Conservation (phyloP, 2,888 invertebrate genomes). For the Altica lythri region DNA sequence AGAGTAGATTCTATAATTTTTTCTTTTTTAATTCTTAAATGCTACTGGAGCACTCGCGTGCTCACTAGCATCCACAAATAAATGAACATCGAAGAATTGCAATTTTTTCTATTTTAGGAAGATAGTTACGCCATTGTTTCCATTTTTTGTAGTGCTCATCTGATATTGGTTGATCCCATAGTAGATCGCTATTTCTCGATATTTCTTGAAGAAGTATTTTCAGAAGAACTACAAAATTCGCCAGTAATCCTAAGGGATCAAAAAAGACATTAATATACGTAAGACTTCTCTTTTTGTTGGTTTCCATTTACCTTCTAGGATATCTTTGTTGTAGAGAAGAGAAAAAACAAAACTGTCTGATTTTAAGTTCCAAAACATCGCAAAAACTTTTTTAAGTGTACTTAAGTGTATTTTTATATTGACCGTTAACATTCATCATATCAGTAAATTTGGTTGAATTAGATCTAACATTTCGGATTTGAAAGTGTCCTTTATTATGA, state of each 20-base stretch:
- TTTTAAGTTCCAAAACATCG: constrained; percentile 24
- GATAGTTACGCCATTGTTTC: constrained; percentile 32
- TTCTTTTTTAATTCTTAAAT: not conserved
- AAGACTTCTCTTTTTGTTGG: constrained; percentile 30
- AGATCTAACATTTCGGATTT: constrained; percentile 39
- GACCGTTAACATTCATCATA: not conserved
- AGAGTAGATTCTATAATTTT: constrained; percentile 21
- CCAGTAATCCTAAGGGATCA: constrained; percentile 26
- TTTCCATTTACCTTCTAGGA: constrained; percentile 18
- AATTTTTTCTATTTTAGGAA: constrained; percentile 33
- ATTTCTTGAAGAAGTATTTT: constrained; percentile 31
- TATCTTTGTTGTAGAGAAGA: constrained; percentile 21
- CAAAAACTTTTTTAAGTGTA: constrained; percentile 22
- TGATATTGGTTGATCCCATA: constrained; percentile 30
- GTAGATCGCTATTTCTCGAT: constrained; percentile 12
- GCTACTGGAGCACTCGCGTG: constrained; percentile 39
- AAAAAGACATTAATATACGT: constrained; percentile 27
- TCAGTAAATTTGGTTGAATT: constrained; percentile 29
- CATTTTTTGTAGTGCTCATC: constrained; percentile 33
- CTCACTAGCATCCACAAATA: constrained; percentile 32
- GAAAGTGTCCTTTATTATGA: constrained; percentile 25
- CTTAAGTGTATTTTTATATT: not conserved
- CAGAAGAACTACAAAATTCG: constrained; percentile 30
- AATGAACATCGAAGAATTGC: constrained; percentile 33
- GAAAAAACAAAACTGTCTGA: constrained; percentile 11